Evolutionary conservation across 2,888 invertebrate species (phyloP).

Genomic region (Gisinianus flammeolus): DNA sequence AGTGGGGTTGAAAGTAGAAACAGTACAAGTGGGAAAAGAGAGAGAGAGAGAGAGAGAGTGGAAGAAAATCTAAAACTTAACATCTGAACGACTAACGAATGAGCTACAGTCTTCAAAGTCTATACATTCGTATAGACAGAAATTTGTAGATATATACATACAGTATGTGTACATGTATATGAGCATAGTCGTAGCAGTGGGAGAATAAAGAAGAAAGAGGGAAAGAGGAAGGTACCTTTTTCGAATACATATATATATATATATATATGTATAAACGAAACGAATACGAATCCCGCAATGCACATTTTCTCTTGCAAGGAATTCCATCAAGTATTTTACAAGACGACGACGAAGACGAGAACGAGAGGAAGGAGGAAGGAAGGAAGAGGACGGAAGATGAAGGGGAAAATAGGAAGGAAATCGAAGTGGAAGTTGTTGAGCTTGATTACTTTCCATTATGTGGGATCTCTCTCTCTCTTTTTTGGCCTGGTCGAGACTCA

Average conservation of each 20-base stretch:
- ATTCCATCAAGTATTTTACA: constrained; percentile 1
- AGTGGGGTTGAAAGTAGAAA: background rate
- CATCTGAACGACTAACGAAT: background rate
- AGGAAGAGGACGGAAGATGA: background rate
- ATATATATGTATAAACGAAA: background rate
- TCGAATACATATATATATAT: too few relatives aligned
- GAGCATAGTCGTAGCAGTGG: background rate
- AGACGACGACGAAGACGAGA: background rate
- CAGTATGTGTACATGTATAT: background rate
- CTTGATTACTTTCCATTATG: constrained; percentile 37
- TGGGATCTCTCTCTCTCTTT: constrained; percentile 18
- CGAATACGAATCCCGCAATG: background rate
- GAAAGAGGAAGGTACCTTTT: background rate
- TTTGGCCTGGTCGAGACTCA: background rate
- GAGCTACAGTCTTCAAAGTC: background rate
- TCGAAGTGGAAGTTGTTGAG: constrained; percentile 28
- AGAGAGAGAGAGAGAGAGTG: background rate
- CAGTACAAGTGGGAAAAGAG: background rate
- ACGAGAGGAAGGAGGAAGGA: constrained; percentile 4
- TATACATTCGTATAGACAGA: background rate
- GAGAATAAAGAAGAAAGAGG: background rate
- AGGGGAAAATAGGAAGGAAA: constrained; percentile 28
- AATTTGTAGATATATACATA: background rate
- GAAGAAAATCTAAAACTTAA: background rate
- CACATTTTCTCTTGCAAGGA: background rate